Conservation (phyloP, 2,113 vertebrate genomes). For the Lota lota region DNA sequence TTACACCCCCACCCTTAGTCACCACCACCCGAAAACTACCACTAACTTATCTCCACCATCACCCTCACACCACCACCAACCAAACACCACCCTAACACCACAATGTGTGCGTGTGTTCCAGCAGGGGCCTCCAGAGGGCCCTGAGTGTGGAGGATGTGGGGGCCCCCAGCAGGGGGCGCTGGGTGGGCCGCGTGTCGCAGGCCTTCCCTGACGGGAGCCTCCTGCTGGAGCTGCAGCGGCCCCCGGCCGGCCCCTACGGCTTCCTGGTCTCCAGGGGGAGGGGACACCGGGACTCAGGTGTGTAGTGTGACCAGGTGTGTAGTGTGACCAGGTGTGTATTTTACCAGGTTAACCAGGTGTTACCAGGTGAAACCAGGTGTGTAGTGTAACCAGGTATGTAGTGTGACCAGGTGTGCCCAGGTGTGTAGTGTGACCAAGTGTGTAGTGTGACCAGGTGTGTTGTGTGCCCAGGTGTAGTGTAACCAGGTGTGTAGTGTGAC, state of each 20-base stretch:
- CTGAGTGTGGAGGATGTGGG: slow-evolving; percentile 83
- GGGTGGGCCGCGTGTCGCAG: slow-evolving; percentile 77
- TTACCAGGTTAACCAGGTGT: too few relatives aligned
- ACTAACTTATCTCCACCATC: too few relatives aligned
- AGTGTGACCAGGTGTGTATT: too few relatives aligned
- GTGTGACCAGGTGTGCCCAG: too few relatives aligned
- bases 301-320: too few relatives aligned
- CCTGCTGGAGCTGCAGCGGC: slow-evolving; percentile 77
- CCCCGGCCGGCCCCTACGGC: slow-evolving; percentile 63
- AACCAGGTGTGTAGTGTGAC: too few relatives aligned
- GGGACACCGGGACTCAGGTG: slow-evolving; percentile 78
- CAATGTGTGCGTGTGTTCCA: slow-evolving; percentile 5
- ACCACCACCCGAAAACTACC: too few relatives aligned
- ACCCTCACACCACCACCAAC: not conserved
- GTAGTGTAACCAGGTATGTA: too few relatives aligned
- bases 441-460: too few relatives aligned
- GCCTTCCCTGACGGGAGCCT: slow-evolving; percentile 81
- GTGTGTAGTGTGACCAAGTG: too few relatives aligned
- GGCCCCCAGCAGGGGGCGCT: slow-evolving; percentile 59
- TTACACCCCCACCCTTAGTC: not conserved
- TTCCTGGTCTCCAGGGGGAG: slow-evolving; percentile 79
- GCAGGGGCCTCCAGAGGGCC: slow-evolving; percentile 49
- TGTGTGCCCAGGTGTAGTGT: too few relatives aligned
- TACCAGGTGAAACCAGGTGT: too few relatives aligned
- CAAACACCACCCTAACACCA: not conserved